phyloP scores from a whole-genome alignment of 2,113 vertebrate species.

The Passer domesticus region DNA sequence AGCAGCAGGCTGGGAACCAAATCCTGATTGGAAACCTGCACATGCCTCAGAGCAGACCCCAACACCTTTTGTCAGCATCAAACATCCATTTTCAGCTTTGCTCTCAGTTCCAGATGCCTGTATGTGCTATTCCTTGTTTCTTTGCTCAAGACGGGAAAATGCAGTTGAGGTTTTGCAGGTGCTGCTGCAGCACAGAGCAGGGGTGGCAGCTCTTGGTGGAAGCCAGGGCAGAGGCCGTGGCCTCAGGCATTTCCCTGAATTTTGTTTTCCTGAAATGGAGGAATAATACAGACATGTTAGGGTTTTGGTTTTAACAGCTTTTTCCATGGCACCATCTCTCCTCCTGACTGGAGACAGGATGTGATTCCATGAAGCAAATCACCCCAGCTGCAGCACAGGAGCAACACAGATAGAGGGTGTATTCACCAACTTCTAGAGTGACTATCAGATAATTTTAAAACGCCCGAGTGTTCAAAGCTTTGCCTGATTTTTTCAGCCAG shows the following conservation, averaged over 20 bases:
- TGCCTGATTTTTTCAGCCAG: neutral
- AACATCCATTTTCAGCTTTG: neutral
- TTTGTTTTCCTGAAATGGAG: neutral
- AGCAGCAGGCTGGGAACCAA: neutral
- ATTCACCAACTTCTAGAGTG: neutral
- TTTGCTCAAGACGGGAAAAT: neutral
- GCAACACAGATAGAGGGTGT: neutral
- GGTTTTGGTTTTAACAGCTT: neutral
- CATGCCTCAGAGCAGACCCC: neutral
- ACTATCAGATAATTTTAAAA: neutral
- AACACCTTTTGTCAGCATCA: neutral
- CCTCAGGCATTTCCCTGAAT: neutral
- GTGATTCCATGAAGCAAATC: neutral
- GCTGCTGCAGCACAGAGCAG: neutral
- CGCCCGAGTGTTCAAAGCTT: neutral
- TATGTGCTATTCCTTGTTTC: neutral
- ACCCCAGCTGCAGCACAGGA: neutral
- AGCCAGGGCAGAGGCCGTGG: neutral
- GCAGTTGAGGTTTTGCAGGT: neutral
- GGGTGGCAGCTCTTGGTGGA: neutral
- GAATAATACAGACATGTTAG: neutral
- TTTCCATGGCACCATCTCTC: rapidly evolving
- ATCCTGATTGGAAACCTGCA: neutral
- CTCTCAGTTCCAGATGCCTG: neutral
- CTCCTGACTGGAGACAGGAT: neutral